phyloP scores from a whole-genome alignment of 30 jellyfish, hydroid and myxozoan genomes.

The Hydra vulgaris region DNA sequence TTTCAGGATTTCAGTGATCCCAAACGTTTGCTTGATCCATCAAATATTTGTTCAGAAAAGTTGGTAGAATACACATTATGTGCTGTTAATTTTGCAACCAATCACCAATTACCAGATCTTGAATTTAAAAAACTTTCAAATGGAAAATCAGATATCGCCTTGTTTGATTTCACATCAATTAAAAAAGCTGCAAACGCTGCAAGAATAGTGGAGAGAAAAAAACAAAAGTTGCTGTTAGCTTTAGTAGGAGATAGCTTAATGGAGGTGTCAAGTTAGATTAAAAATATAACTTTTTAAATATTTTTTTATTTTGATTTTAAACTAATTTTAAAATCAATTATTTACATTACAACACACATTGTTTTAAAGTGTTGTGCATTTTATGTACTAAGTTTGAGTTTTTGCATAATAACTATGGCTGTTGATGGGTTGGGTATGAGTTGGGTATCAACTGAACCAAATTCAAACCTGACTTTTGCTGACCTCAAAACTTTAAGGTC shows the following conservation, averaged over 20 bases:
- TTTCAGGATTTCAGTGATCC: conserved; percentile 44
- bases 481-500: too few species aligned
- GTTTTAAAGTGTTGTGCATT: not conserved
- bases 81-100: conserved; percentile 94
- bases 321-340: not conserved
- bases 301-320: not conserved
- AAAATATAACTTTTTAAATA: too few species aligned
- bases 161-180: conserved; percentile 85
- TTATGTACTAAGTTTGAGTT: too few species aligned
- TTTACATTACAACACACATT: not conserved
- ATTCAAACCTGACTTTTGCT: too few species aligned
- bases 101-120: conserved; percentile 69
- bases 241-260: conserved; percentile 91
- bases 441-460: too few species aligned
- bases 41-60: conserved; percentile 57
- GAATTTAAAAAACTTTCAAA: conserved; percentile 51
- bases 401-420: too few species aligned
- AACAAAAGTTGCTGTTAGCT: conserved; percentile 63
- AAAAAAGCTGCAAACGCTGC: conserved; percentile 97
- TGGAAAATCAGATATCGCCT: conserved; percentile 96
- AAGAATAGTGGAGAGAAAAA: conserved; percentile 69
- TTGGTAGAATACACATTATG: conserved; percentile 47
- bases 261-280: conserved; percentile 36
- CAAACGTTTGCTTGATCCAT: conserved; percentile 48
- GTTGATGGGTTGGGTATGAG: too few species aligned